Evolutionary conservation across 2,888 invertebrate species (phyloP), one percentile per base, ranked within the genome.

Genomic region (Brachynemurus nebulosus): DNA sequence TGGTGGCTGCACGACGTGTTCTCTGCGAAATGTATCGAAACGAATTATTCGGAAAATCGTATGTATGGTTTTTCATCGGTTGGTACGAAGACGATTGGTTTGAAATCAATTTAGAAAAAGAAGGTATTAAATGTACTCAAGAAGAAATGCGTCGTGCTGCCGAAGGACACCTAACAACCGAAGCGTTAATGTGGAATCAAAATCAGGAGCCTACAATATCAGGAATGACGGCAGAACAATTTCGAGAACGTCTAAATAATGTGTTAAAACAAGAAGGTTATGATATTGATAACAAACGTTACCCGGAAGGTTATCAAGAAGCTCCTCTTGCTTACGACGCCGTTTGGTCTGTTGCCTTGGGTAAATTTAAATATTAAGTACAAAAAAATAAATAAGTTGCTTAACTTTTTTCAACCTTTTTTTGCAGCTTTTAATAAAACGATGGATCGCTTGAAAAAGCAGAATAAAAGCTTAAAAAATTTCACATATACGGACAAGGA

Each of bases 61-160:
- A 96, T 67, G 97, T 98, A 19, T 98, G 98, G 98, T 93, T 97
- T 65, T 93, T 98, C 66, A 97, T 98, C 56, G 86, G 90, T 46
- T 96, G 95, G 95, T 98, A 98, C 65, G 95, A 97, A 60, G 95
- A 98, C 64, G 93, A 96, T 60, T 99, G 98, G 98, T 98, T 90
- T 63, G 86, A 89, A 60, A 80, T 84, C 6, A 85, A 86, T 60
- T 67, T 90, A 51, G 82, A 85, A 53, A 78, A 81, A 46, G 90
- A 92, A 62, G 81, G 83, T 40, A 83, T 97, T 49, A 84, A 89
- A 50, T 98, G 98, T 62, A 92, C 92, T 0, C 76, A 77, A 47
- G 89, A 92, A 52, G 80, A 98, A 66, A 93, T 99, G 91, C 72
- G 84, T 36, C 76, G 78, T 53, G 96, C 96, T 0, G 91, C 97